Base-by-base conservation (phyloP, 37 sponge, comb jelly and placozoan genomes). In the Crambe crambe region DNA sequence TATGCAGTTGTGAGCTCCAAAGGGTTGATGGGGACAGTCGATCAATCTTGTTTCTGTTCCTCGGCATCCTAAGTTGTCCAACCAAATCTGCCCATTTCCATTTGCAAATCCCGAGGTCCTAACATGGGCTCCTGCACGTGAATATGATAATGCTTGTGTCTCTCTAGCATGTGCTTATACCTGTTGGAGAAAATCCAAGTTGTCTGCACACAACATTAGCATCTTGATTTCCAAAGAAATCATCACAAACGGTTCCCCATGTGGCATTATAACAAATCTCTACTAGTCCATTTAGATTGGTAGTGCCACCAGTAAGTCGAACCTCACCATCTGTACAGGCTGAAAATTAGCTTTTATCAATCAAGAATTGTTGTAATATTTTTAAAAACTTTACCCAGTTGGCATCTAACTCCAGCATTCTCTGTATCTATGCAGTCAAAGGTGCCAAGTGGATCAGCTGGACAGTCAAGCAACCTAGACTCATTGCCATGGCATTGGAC, bases 321-420 rank as follows among this genome's bases (percentile, higher is more conserved):
- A 68, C 8, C 3, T 68, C 69, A 18, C 69, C 35, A 29, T 68
- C 39, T 9, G 69, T 34, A 32, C 69, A 68, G 22, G 39, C 69
- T 68, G 21, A 6, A 31, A 20, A 61, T n/a, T n/a, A n/a, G n/a
- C n/a, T n/a, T n/a, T n/a, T n/a, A n/a, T n/a, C n/a, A n/a, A n/a
- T n/a, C n/a, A n/a, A n/a, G n/a, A n/a, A n/a, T n/a, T n/a, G n/a
- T n/a, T n/a, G n/a, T n/a, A n/a, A n/a, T n/a, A n/a, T n/a, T n/a
- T n/a, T n/a, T n/a, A n/a, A n/a, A n/a, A n/a, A 77, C 9, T 68
- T 79, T 34, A 70, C 72, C 2, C 10, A 37, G 42, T 37, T 35
- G 40, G 58, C 86, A 86, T 36, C 37, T 70, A 1, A 86, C 74
- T 47, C 86, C 86, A 58, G 80, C 80, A 79, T 86, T 80, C 21